phyloP scores from a whole-genome alignment of 1,140 invertebrate genomes.

The Eumeta japonica region DNA sequence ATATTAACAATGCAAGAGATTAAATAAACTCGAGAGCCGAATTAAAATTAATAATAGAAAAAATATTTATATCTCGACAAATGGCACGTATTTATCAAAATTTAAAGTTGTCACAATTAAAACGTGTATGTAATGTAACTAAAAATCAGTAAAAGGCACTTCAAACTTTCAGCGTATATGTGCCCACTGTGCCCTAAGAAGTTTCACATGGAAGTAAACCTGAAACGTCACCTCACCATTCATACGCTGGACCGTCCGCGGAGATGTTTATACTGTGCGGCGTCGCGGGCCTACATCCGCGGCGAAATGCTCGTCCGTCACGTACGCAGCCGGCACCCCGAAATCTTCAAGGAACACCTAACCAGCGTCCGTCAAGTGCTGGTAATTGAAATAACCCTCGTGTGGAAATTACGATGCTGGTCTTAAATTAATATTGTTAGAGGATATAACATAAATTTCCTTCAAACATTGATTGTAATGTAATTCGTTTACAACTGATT shows the following conservation, averaged over 20 bases:
- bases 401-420: too few relatives aligned
- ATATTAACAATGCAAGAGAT: too few relatives aligned
- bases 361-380: slow-evolving; percentile 35
- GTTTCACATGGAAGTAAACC: slow-evolving; percentile 28
- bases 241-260: slow-evolving; percentile 42
- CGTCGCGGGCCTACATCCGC: slow-evolving; percentile 39
- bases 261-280: slow-evolving; percentile 48
- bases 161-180: slow-evolving; percentile 17
- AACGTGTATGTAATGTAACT: too few relatives aligned
- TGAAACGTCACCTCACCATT: slow-evolving; percentile 35
- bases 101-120: too few relatives aligned
- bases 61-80: too few relatives aligned
- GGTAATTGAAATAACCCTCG: too few relatives aligned
- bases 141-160: too few relatives aligned
- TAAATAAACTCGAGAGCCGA: too few relatives aligned
- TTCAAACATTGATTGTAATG: neutral
- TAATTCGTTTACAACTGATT: too few relatives aligned
- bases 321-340: slow-evolving; percentile 32
- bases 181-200: slow-evolving; percentile 39
- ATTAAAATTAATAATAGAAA: too few relatives aligned
- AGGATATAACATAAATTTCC: neutral
- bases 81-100: too few relatives aligned
- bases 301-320: slow-evolving; percentile 37
- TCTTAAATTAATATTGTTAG: neutral
- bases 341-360: slow-evolving; percentile 33